Evolutionary conservation across 2,113 vertebrate genomes (phyloP).

Genomic region (Platichthys stellatus): DNA sequence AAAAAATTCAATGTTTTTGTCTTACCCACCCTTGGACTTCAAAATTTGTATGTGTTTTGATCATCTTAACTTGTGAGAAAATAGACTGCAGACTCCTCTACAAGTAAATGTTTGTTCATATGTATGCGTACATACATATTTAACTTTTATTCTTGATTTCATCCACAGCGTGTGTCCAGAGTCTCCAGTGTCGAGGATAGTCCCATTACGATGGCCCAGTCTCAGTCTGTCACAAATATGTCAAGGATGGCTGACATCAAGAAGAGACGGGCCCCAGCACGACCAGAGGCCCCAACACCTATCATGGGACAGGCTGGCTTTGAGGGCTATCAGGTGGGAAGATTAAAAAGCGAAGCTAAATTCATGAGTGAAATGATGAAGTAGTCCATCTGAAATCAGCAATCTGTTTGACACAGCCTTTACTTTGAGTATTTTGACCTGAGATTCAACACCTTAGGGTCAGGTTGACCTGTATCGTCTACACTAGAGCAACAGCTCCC

Average conservation of each 20-base stretch:
- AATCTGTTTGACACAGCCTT: constrained; percentile 13
- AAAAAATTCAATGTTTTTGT: no score
- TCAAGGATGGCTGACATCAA: constrained; percentile 84
- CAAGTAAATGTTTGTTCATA: background rate
- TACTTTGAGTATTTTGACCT: constrained; percentile 44
- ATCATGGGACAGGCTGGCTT: constrained; percentile 27
- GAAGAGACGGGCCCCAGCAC: constrained; percentile 90
- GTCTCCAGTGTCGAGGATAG: constrained; percentile 79
- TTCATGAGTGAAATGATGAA: background rate
- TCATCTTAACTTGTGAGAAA: background rate
- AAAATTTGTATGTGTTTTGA: background rate
- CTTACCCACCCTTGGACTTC: no score
- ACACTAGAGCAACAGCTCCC: constrained; percentile 51
- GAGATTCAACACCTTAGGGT: constrained; percentile 34
- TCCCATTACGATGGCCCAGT: constrained; percentile 84
- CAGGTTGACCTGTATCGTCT: constrained; percentile 49
- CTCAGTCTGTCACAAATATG: constrained; percentile 88
- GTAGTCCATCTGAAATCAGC: constrained; percentile 4
- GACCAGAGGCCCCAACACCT: constrained; percentile 72
- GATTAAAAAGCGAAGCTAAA: background rate
- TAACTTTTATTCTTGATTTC: constrained; percentile 11
- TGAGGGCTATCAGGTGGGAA: constrained; percentile 74
- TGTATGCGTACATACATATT: constrained; percentile 21
- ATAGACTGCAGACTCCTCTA: background rate
- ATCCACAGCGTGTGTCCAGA: constrained; percentile 80